A percentile compares a stretch with the other conserved stretches of the same genome.
Evolutionary conservation across 2,797 vertebrate species (phyloP).

Genomic region (Pempheris klunzingeri): DNA sequence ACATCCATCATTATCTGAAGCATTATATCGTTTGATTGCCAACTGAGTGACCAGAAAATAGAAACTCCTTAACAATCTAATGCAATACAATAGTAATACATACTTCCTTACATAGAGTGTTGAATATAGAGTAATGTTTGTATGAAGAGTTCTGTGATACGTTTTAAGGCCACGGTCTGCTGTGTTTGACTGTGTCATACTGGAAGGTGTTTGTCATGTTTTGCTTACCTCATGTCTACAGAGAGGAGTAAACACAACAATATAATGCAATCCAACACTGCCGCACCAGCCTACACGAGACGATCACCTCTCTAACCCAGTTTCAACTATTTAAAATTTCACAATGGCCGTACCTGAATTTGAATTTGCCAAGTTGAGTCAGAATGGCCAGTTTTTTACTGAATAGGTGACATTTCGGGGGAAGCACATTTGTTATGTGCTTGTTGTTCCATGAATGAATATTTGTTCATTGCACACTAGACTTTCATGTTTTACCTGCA

Average conservation of each 20-base stretch:
- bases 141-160: neutral
- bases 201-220: neutral
- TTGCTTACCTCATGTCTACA: neutral
- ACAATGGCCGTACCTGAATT: neutral
- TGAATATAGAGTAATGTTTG: neutral
- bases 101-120: neutral
- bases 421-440: neutral
- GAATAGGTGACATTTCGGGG: neutral
- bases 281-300: neutral
- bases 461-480: neutral
- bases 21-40: conserved; percentile 4
- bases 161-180: neutral
- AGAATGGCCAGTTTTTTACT: neutral
- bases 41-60: conserved; percentile 8
- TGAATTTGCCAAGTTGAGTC: neutral
- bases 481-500: neutral
- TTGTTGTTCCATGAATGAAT: neutral
- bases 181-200: neutral
- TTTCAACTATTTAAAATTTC: neutral
- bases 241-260: neutral
- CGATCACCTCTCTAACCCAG: neutral
- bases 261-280: neutral
- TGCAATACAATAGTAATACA: neutral
- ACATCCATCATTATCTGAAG: conserved; percentile 29
- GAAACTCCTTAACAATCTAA: neutral